phyloP scores from a whole-genome alignment of 2,888 invertebrate genomes.

The Onthophagus sagittarius region DNA sequence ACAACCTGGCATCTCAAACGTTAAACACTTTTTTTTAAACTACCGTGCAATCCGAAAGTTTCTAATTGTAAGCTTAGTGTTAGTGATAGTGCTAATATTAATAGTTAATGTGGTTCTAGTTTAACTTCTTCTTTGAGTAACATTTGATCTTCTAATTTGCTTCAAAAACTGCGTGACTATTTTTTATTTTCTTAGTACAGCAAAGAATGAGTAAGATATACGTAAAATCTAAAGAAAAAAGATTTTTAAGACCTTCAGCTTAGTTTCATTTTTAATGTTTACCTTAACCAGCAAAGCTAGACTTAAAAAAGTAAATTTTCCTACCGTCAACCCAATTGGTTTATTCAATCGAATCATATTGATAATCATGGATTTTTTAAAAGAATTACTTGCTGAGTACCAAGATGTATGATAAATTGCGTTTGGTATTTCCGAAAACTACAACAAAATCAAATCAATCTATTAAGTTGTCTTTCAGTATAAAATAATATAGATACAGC shows the following conservation, averaged over 20 bases:
- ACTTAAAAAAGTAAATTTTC: not conserved
- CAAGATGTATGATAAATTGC: not conserved
- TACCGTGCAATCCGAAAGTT: no score
- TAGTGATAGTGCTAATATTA: no score
- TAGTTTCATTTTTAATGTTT: not conserved
- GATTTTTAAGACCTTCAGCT: not conserved
- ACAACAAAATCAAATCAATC: not conserved
- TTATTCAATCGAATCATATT: not conserved
- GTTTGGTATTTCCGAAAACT: not conserved
- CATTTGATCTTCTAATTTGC: no score
- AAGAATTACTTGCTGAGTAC: not conserved
- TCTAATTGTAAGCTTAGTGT: no score
- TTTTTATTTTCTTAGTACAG: not conserved
- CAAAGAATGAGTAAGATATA: not conserved
- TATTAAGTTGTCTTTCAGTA: no score
- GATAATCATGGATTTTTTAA: not conserved
- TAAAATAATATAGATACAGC: not conserved
- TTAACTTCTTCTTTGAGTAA: no score
- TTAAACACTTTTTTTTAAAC: no score
- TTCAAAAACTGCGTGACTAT: no score
- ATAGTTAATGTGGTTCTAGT: no score
- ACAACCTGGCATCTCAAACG: no score
- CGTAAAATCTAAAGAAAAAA: not conserved
- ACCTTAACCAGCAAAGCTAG: not conserved
- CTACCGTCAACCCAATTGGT: not conserved